Evolutionary conservation across 2,113 vertebrate genomes (phyloP).

Genomic region (Dipodomys merriami): DNA sequence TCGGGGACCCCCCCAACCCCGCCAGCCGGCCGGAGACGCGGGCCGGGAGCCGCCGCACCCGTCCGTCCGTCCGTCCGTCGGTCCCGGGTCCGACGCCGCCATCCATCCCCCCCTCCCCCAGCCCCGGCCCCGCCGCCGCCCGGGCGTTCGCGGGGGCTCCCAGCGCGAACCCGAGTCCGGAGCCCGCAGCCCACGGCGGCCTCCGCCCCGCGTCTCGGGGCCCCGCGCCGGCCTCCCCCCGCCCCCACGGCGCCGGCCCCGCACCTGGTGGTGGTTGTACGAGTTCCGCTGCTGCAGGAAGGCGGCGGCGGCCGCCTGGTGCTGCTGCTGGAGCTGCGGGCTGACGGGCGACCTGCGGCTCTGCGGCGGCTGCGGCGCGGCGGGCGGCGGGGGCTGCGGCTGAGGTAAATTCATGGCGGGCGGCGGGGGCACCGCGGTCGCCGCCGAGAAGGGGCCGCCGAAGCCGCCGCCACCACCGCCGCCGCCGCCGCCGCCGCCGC

Average conservation of each 20-base stretch:
- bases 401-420: constrained; percentile 92
- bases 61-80: not conserved
- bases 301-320: constrained; percentile 88
- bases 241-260: not conserved
- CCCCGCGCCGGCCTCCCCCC: not conserved
- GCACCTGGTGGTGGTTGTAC: constrained; percentile 96
- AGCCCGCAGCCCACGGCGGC: too few species aligned
- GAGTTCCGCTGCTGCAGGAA: constrained; percentile 95
- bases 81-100: too few species aligned
- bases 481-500: constrained; percentile 45
- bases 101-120: too few species aligned
- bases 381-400: constrained; percentile 89
- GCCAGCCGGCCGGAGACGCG: not conserved
- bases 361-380: constrained; percentile 89
- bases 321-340: constrained; percentile 93
- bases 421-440: constrained; percentile 83
- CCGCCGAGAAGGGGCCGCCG: constrained; percentile 93
- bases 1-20: too few species aligned
- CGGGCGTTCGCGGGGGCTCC: not conserved
- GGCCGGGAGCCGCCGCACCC: not conserved
- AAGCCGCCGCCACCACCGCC: constrained; percentile 81
- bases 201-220: not conserved
- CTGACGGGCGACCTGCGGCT: constrained; percentile 94
- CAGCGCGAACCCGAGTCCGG: too few species aligned
- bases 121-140: not conserved